Evolutionary conservation across 2,888 invertebrate species (phyloP).

Genomic region (Adineta ricciae): DNA sequence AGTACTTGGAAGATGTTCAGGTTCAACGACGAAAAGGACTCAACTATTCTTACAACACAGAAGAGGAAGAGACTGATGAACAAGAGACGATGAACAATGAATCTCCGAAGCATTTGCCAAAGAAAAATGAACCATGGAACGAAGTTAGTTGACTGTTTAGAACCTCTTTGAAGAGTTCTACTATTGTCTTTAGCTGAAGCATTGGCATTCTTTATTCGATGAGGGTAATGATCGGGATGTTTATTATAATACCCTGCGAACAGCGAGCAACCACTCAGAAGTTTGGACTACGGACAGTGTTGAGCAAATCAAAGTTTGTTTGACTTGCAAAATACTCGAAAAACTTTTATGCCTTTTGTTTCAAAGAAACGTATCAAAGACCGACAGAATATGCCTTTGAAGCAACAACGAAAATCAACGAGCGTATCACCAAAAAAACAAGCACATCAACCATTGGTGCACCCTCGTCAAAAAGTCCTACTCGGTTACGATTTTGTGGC

Average conservation of each 20-base stretch:
- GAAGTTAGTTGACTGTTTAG: neutral
- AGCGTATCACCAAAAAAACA: neutral
- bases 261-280: neutral
- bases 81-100: too few relatives aligned
- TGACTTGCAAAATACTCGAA: neutral
- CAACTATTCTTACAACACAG: neutral
- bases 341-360: neutral
- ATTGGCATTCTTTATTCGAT: neutral
- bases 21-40: slow-evolving; percentile 19
- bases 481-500: slow-evolving; percentile 17
- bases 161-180: neutral
- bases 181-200: neutral
- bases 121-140: neutral
- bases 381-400: neutral
- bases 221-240: slow-evolving; percentile 2
- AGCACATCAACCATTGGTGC: neutral
- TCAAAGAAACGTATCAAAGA: neutral
- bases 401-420: neutral
- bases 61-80: neutral
- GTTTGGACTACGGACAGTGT: neutral
- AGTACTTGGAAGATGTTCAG: neutral
- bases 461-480: slow-evolving; percentile 6
- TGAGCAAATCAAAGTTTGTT: neutral
- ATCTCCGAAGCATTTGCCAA: neutral
- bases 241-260: slow-evolving; percentile 3